These are phyloP conservation scores for Pomatorhinus ruficollis DNA, from an alignment of 2,113 vertebrate genomes.

Conservation along the genomic window DNA sequence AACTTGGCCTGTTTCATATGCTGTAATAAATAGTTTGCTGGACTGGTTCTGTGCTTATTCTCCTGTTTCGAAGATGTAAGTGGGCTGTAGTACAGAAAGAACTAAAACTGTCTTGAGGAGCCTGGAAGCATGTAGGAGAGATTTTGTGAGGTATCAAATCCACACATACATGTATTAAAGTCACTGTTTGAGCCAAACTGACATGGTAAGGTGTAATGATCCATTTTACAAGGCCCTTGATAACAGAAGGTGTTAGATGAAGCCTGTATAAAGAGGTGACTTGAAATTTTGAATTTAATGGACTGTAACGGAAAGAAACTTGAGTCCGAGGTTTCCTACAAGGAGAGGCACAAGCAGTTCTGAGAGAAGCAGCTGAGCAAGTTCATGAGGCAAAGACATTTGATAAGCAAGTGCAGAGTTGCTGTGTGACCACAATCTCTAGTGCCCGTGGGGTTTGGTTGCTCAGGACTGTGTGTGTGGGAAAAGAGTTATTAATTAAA, in stretches of 20 bases:
- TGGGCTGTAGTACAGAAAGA: not conserved
- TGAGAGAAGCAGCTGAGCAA: not conserved
- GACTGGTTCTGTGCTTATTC: conserved; percentile 2
- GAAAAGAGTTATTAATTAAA: conserved; percentile 13
- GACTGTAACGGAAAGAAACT: not conserved
- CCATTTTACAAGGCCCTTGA: not conserved
- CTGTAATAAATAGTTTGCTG: not conserved
- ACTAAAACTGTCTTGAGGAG: not conserved
- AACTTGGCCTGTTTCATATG: not conserved
- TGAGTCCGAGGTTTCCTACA: not conserved
- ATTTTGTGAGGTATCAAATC: not conserved
- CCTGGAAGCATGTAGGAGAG: not conserved
- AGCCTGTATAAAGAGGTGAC: not conserved
- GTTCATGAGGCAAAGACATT: not conserved
- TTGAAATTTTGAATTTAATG: not conserved
- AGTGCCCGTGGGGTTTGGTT: not conserved
- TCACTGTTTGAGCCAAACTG: not conserved
- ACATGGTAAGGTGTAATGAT: not conserved
- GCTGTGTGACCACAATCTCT: not conserved
- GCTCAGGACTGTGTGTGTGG: not conserved
- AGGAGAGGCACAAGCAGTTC: not conserved
- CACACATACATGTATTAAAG: not conserved
- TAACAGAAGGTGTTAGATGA: not conserved
- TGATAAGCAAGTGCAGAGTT: not conserved
- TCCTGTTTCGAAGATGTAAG: not conserved